These are phyloP conservation scores for Drosophila nasuta DNA, from an alignment of 1,140 invertebrate species.

Conservation along the genomic window DNA sequence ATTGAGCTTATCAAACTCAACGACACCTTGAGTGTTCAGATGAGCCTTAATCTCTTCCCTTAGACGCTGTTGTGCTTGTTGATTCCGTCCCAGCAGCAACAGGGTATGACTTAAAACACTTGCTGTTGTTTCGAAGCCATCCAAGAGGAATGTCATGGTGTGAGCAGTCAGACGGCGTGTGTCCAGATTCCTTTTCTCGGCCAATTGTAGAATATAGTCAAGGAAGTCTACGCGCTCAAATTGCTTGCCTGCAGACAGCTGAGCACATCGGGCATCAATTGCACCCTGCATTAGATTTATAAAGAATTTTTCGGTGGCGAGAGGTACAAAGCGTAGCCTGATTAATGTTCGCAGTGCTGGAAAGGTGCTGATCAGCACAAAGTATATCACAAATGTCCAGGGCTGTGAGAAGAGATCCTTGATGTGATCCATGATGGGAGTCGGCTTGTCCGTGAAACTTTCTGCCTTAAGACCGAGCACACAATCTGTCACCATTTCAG, in stretches of 20 bases:
- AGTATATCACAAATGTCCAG: slow-evolving; percentile 48
- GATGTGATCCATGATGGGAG: slow-evolving; percentile 57
- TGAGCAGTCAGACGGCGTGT: slow-evolving; percentile 53
- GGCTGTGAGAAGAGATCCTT: slow-evolving; percentile 59
- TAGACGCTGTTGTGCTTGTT: slow-evolving; percentile 54
- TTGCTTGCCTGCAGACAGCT: slow-evolving; percentile 31
- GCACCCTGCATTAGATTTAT: slow-evolving; percentile 69
- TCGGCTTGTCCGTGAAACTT: slow-evolving; percentile 68
- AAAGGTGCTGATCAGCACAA: slow-evolving; percentile 48
- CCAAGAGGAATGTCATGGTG: slow-evolving; percentile 76
- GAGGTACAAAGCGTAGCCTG: slow-evolving; percentile 59
- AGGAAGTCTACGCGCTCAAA: slow-evolving; percentile 82
- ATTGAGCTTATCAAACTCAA: slow-evolving; percentile 64
- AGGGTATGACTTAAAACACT: slow-evolving; percentile 13
- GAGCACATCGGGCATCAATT: slow-evolving; percentile 62
- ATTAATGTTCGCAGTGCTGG: slow-evolving; percentile 46
- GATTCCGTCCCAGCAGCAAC: slow-evolving; percentile 49
- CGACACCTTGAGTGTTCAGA: slow-evolving; percentile 43
- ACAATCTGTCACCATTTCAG: slow-evolving; percentile 85
- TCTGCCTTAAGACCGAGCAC: slow-evolving; percentile 85
- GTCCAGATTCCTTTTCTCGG: slow-evolving; percentile 65
- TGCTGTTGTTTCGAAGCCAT: slow-evolving; percentile 80
- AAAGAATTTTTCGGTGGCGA: slow-evolving; percentile 71
- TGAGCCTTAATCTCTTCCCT: slow-evolving; percentile 77
- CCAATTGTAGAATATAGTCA: slow-evolving; percentile 80